Conservation (phyloP, 64 coral and sea anemone genomes). For the Pachyseris speciosa region DNA sequence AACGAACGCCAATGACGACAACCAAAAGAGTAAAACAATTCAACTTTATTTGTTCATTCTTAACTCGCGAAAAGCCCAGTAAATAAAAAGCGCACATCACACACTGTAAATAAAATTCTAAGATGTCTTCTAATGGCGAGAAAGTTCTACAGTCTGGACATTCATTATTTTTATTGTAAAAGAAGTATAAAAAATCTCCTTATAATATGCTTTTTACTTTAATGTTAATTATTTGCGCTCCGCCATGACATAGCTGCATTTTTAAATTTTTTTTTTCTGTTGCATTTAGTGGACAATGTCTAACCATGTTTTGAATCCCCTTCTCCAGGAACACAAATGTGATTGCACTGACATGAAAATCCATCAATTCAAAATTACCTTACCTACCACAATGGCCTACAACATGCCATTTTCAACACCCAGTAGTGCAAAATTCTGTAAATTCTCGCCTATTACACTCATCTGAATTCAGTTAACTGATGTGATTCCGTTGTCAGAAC, state of each 20-base stretch:
- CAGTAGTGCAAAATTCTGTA: background rate
- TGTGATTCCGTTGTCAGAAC: no score
- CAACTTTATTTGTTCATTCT: no score
- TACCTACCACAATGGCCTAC: background rate
- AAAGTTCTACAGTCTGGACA: no score
- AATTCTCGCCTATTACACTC: background rate
- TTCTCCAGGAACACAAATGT: background rate
- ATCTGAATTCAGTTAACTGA: background rate
- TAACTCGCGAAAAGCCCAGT: no score
- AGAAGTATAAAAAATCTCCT: background rate
- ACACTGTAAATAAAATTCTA: no score
- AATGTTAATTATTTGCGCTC: background rate
- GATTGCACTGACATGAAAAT: background rate
- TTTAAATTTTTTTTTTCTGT: background rate
- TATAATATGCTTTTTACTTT: background rate
- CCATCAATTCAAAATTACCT: background rate
- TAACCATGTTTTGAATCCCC: no score
- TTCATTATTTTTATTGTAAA: background rate
- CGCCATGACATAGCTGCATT: background rate
- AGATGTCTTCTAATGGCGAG: no score
- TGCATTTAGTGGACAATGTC: no score
- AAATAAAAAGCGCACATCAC: no score
- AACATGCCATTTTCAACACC: no score
- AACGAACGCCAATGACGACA: no score
- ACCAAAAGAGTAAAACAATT: no score